Conservation (phyloP, 2,113 vertebrate genomes). For the Gymnarchus niloticus region DNA sequence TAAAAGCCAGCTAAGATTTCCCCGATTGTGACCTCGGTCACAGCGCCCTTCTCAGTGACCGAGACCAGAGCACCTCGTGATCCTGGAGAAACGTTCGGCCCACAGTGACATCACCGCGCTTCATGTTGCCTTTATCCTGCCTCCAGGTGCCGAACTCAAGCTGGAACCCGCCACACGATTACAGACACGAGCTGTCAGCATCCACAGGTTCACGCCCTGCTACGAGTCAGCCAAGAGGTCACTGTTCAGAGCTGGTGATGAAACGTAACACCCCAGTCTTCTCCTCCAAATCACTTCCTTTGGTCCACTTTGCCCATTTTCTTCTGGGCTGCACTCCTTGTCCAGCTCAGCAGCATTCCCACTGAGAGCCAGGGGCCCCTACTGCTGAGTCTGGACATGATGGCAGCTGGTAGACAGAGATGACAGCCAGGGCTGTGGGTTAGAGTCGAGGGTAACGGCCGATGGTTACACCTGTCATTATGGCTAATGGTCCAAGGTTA, state of each 20-base stretch:
- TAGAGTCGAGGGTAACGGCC: not conserved
- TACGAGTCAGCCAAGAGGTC: too few relatives aligned
- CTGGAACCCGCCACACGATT: not conserved
- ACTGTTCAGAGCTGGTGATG: too few relatives aligned
- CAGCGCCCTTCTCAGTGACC: not conserved
- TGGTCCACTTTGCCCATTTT: not conserved
- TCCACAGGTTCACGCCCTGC: not conserved
- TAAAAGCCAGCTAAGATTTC: not conserved
- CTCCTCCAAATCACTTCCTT: not conserved
- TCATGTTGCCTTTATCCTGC: not conserved
- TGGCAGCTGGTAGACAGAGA: not conserved
- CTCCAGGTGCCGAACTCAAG: not conserved
- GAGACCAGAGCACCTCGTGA: not conserved
- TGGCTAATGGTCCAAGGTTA: not conserved
- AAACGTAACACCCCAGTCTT: too few relatives aligned
- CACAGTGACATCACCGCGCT: not conserved
- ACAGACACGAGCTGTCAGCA: not conserved
- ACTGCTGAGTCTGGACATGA: not conserved
- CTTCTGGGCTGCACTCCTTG: not conserved
- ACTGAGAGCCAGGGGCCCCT: not conserved
- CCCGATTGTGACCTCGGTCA: not conserved
- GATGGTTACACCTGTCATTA: not conserved
- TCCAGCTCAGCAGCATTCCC: not conserved
- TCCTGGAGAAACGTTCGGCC: too few relatives aligned
- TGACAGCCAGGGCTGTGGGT: not conserved